Evolutionary conservation across 2,888 invertebrate genomes (phyloP).

Genomic region (Xanthostigma xanthostigma): DNA sequence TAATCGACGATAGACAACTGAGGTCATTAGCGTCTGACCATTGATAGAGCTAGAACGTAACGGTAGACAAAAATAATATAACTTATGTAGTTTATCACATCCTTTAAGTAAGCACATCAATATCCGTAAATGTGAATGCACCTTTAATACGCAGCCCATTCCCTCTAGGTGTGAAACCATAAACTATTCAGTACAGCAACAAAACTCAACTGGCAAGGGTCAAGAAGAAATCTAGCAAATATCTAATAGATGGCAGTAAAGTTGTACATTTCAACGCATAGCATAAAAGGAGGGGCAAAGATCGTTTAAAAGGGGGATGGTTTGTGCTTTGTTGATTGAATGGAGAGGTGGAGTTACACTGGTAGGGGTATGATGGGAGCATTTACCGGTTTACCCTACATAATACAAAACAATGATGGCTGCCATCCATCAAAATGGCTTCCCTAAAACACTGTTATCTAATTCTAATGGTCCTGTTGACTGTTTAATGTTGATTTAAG

Average conservation of each 20-base stretch:
- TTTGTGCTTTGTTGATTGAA: slow-evolving; percentile 37
- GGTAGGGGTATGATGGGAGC: slow-evolving; percentile 20
- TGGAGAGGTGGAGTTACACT: slow-evolving; percentile 38
- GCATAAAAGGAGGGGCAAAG: slow-evolving; percentile 18
- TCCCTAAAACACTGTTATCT: slow-evolving; percentile 15
- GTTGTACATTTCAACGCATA: slow-evolving; percentile 16
- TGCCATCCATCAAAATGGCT: slow-evolving; percentile 43
- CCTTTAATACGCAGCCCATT: slow-evolving; percentile 10
- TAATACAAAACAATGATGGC: slow-evolving; percentile 39
- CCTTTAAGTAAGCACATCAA: slow-evolving; percentile 1
- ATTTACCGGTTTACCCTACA: slow-evolving; percentile 10
- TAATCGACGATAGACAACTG: no score
- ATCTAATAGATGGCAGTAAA: slow-evolving; percentile 29
- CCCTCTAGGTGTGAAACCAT: slow-evolving; percentile 29
- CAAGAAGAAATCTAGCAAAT: slow-evolving; percentile 29
- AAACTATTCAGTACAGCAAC: slow-evolving; percentile 25
- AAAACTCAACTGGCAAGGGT: slow-evolving; percentile 20
- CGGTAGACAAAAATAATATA: no score
- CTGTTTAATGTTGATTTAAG: neutral
- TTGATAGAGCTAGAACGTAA: no score
- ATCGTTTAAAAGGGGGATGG: slow-evolving; percentile 25
- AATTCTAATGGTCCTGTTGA: neutral
- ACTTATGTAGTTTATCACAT: no score
- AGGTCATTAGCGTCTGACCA: no score
- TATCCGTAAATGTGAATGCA: slow-evolving; percentile 5